These are phyloP conservation scores for Galemys pyrenaicus DNA, from an alignment of 2,113 vertebrate genomes.

Conservation along the genomic window DNA sequence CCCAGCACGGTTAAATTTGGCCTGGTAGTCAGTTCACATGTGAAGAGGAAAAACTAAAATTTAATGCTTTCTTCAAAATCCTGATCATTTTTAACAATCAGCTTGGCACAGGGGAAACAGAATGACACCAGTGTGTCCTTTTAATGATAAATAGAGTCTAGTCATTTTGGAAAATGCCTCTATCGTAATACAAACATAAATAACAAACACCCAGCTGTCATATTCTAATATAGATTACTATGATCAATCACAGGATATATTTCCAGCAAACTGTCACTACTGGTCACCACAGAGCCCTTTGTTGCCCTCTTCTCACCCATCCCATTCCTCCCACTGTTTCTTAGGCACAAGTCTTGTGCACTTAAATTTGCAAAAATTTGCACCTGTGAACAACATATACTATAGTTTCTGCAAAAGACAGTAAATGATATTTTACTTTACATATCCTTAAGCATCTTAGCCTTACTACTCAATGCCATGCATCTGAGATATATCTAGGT, in stretches of 20 bases:
- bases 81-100: neutral
- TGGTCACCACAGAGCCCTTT: neutral
- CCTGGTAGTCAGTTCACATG: neutral
- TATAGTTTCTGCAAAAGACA: neutral
- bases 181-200: neutral
- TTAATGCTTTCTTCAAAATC: neutral
- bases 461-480: neutral
- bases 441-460: neutral
- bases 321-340: neutral
- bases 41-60: neutral
- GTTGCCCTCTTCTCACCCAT: neutral
- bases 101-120: neutral
- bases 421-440: neutral
- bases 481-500: neutral
- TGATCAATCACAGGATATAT: neutral
- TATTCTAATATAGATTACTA: neutral
- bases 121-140: neutral
- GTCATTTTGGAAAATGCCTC: neutral
- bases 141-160: neutral
- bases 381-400: neutral
- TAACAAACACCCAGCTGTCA: neutral
- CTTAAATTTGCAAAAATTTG: neutral
- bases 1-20: neutral
- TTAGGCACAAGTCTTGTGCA: neutral
- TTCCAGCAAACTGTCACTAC: neutral